These are phyloP conservation scores for Engystomops pustulosus DNA, from an alignment of 2,113 vertebrate species.

Conservation along the genomic window DNA sequence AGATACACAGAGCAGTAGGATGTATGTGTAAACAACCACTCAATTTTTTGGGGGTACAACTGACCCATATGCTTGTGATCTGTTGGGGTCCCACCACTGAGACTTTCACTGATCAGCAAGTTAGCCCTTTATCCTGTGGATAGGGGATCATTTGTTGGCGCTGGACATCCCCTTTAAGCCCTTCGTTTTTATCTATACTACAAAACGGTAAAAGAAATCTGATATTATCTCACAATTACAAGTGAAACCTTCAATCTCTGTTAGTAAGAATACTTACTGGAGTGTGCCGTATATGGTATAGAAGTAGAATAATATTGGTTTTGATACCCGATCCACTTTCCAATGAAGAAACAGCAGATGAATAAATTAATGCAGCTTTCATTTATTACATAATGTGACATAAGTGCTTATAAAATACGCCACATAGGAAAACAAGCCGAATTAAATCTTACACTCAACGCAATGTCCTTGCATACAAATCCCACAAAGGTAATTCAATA, in stretches of 20 bases:
- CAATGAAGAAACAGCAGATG: constrained; percentile 7
- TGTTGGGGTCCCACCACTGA: too few relatives aligned
- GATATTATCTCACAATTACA: constrained; percentile 41
- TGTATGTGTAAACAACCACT: too few relatives aligned
- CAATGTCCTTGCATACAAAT: constrained; percentile 58
- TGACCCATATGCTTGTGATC: too few relatives aligned
- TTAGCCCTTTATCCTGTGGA: too few relatives aligned
- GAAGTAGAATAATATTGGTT: constrained; percentile 47
- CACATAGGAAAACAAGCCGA: constrained; percentile 55
- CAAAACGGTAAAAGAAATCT: constrained; percentile 19
- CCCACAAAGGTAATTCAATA: constrained; percentile 58
- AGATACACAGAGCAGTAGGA: too few relatives aligned
- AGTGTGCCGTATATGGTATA: neutral
- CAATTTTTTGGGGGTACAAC: too few relatives aligned
- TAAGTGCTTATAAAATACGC: constrained; percentile 48
- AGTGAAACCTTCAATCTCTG: constrained; percentile 34
- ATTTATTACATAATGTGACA: constrained; percentile 40
- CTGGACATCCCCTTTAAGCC: too few relatives aligned
- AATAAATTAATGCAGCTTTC: constrained; percentile 49
- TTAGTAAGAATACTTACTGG: constrained; percentile 37
- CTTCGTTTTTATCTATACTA: too few relatives aligned
- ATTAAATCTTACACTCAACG: constrained; percentile 52
- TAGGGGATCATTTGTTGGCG: too few relatives aligned
- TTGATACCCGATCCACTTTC: constrained; percentile 34
- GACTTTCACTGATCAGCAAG: too few relatives aligned